Base-by-base conservation (phyloP, 2,113 vertebrate genomes). In the Chaetodon auriga region DNA sequence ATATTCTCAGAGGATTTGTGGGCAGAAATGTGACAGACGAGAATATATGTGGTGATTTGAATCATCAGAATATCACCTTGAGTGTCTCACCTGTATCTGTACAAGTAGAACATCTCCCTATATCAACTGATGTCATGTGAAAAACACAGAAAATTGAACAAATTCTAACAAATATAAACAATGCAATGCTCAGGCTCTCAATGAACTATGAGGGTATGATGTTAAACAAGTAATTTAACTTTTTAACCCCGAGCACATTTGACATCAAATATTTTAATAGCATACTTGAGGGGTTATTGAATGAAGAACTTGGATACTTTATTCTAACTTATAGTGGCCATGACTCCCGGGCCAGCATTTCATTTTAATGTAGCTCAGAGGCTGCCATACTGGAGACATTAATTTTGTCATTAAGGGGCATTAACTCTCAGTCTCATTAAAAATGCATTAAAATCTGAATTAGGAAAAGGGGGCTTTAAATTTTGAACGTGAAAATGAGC, bases 351-450 rank as follows among this genome's bases (percentile, higher is more conserved):
- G 54, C 51, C 18, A 16, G 75, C 48, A 68, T 60, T 55, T 51
- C 8, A 64, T 51, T 65, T 74, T 0, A 9, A 48, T 68, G 63
- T 18, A 49, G 55, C 76, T 79, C 63, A 63, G 38, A 73, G 82
- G 43, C 16, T 63, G 12, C 61, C 45, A 68, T 19, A 55, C 11
- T 21, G 75, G 6, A 74, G 76, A 69, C 57, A 80, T 54, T 77
- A 60, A 25, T 60, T 48, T 16, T 38, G 49, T 63, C 35, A 49
- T 63, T 54, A 55, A 23, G 55, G 41, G 7, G 6, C 30, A 75
- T 81, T 76, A 53, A 77, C 23, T 38, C 57, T 51, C 35, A 46
- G 5, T 66, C 16, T 66, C 68, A 77, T 81, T 61, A 71, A 65
- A 84, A 76, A 58, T 36, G 11, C 30, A 74, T 80, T 70, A 38